These are phyloP conservation scores for Lerema accius DNA, from an alignment of 1,140 invertebrate genomes.

Conservation along the genomic window DNA sequence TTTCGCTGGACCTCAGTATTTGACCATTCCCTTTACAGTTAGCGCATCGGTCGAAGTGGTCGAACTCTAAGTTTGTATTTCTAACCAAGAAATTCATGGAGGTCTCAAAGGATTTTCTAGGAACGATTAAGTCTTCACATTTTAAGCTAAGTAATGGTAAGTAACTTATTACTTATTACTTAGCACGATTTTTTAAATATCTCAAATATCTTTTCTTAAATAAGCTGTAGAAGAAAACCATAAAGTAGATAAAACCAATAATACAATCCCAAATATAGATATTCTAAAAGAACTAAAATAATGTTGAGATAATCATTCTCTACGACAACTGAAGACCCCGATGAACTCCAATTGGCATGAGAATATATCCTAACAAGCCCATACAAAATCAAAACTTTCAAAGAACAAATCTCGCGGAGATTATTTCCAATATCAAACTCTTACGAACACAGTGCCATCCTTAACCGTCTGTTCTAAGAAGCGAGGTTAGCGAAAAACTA, in stretches of 20 bases:
- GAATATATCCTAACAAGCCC: slow-evolving; percentile 27
- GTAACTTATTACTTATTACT: too few relatives aligned
- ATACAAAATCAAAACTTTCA: slow-evolving; percentile 27
- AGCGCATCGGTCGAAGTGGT: slow-evolving; percentile 27
- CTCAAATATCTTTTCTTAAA: too few relatives aligned
- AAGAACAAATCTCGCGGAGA: slow-evolving; percentile 24
- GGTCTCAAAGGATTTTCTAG: slow-evolving; percentile 1
- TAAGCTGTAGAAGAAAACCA: too few relatives aligned
- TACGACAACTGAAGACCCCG: background rate
- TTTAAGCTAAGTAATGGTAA: too few relatives aligned
- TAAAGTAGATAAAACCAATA: too few relatives aligned
- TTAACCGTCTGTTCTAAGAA: background rate
- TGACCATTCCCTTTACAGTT: slow-evolving; percentile 37
- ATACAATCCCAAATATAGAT: too few relatives aligned
- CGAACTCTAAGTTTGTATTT: slow-evolving; percentile 4
- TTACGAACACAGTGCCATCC: slow-evolving; percentile 19
- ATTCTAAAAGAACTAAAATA: too few relatives aligned
- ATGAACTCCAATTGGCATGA: slow-evolving; percentile 1
- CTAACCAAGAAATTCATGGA: too few relatives aligned
- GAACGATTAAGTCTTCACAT: background rate
- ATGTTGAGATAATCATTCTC: too few relatives aligned
- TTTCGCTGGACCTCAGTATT: slow-evolving; percentile 35
- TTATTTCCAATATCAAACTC: slow-evolving; percentile 31
- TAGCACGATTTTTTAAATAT: too few relatives aligned
- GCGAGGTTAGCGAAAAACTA: too few relatives aligned